These are phyloP conservation scores for Acrossocheilus wenchowensis DNA, from an alignment of 2,797 vertebrate species.

Conservation along the genomic window DNA sequence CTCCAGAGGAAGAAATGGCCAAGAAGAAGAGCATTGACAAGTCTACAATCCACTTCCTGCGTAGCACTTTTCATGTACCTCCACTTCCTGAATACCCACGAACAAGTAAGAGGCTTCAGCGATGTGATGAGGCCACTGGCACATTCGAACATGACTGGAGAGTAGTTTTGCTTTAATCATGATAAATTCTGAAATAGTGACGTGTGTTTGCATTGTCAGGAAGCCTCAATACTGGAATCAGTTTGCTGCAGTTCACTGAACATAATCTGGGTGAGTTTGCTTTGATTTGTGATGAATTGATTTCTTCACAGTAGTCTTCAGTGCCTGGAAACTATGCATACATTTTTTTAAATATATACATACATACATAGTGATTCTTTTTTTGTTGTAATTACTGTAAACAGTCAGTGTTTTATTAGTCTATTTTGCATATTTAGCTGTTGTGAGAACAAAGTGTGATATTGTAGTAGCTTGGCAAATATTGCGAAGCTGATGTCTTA, in stretches of 20 bases:
- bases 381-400: background rate
- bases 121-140: background rate
- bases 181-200: background rate
- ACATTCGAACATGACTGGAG: background rate
- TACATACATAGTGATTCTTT: background rate
- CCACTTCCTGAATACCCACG: slow-evolving; percentile 67
- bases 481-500: background rate
- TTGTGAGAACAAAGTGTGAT: background rate
- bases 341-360: background rate
- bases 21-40: slow-evolving; percentile 58
- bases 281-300: background rate
- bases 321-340: background rate
- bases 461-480: background rate
- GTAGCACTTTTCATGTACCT: slow-evolving; percentile 67
- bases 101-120: slow-evolving; percentile 71
- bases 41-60: slow-evolving; percentile 56
- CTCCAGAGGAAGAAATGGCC: slow-evolving; percentile 38
- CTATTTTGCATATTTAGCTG: background rate
- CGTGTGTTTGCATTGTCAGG: slow-evolving; percentile 56
- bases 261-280: slow-evolving; percentile 73
- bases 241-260: slow-evolving; percentile 73
- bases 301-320: background rate
- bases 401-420: background rate
- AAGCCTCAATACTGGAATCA: slow-evolving; percentile 70
- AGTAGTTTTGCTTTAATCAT: background rate